Percentiles rank a stretch among this genome's conserved stretches.
Evolutionary conservation across 2,888 invertebrate genomes (phyloP).

Genomic region (Thelaira solivaga): DNA sequence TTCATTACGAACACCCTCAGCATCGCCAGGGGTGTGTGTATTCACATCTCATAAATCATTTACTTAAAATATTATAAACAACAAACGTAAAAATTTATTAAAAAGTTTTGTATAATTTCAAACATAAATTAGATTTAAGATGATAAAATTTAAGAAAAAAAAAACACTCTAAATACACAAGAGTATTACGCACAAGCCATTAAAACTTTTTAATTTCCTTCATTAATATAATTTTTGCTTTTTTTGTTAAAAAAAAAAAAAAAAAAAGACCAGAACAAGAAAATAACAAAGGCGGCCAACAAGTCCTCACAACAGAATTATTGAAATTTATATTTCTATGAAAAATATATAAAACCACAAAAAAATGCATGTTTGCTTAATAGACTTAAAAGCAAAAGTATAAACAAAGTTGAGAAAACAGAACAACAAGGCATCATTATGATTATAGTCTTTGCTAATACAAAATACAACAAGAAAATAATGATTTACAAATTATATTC

Average conservation of each 20-base stretch:
- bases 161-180: neutral
- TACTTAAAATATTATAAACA: neutral
- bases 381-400: slow-evolving; percentile 23
- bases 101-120: slow-evolving; percentile 18
- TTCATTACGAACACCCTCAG: neutral
- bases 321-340: neutral
- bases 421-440: slow-evolving; percentile 5
- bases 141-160: slow-evolving; percentile 22
- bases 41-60: slow-evolving; percentile 20
- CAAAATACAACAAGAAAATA: slow-evolving; percentile 15
- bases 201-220: slow-evolving; percentile 49
- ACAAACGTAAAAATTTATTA: neutral
- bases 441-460: slow-evolving; percentile 25
- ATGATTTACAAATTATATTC: no score
- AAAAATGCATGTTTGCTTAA: slow-evolving; percentile 53
- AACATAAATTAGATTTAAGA: slow-evolving; percentile 39
- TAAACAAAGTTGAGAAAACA: neutral
- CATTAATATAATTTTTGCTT: slow-evolving; percentile 38
- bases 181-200: slow-evolving; percentile 30
- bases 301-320: neutral
- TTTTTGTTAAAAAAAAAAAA: no score
- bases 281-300: neutral
- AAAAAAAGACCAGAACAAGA: no score
- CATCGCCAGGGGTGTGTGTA: neutral
- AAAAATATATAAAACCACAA: no score